Conservation (phyloP, 2,113 vertebrate genomes). For the Hydrolagus affinis region DNA sequence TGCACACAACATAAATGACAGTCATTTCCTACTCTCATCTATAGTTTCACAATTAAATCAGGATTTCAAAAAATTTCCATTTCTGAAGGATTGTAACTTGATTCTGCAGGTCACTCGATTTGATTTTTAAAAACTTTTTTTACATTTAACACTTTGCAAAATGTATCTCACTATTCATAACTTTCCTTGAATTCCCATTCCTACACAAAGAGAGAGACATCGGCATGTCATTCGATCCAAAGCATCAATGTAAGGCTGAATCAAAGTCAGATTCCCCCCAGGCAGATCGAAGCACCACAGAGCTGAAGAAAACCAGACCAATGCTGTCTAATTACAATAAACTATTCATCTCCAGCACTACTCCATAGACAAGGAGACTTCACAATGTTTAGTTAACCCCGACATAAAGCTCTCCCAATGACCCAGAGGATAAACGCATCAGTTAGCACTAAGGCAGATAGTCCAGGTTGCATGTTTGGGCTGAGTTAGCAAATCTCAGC, state of each 20-base stretch:
- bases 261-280: not conserved
- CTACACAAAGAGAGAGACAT: not conserved
- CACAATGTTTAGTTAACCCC: not conserved
- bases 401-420: not conserved
- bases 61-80: not conserved
- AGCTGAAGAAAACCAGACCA: not conserved
- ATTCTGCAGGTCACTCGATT: too few species aligned
- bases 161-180: not conserved
- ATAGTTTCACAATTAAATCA: not conserved
- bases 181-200: not conserved
- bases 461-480: too few species aligned
- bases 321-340: not conserved
- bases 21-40: not conserved
- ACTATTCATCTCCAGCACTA: not conserved
- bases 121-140: not conserved
- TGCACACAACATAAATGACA: not conserved
- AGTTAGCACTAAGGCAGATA: not conserved
- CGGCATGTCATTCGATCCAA: not conserved
- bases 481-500: too few species aligned
- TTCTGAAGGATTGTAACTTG: not conserved
- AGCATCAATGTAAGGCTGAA: not conserved
- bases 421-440: not conserved
- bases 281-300: not conserved
- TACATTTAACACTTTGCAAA: not conserved
- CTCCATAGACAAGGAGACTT: not conserved